These are phyloP conservation scores for Vanessa tameamea DNA, from an alignment of 1,140 invertebrate genomes.

Conservation along the genomic window DNA sequence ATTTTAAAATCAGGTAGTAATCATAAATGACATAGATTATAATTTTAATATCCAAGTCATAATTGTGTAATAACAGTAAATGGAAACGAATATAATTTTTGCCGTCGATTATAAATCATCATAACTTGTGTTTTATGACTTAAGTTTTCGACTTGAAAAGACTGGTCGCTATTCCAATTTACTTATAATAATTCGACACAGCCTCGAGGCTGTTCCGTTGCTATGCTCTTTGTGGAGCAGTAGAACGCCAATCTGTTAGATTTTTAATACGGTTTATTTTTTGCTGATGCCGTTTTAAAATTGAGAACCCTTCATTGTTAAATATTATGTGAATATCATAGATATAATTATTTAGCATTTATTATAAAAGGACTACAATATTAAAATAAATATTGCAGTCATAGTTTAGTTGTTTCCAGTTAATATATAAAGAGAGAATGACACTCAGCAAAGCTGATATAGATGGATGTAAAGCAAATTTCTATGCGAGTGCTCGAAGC, in stretches of 20 bases:
- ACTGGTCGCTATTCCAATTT: slow-evolving; percentile 43
- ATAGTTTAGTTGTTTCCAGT: too few relatives aligned
- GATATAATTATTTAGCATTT: background rate
- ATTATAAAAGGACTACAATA: too few relatives aligned
- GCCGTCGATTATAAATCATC: slow-evolving; percentile 2
- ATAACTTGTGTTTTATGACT: slow-evolving; percentile 29
- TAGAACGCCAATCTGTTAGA: slow-evolving; percentile 73
- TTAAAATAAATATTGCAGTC: too few relatives aligned
- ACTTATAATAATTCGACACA: slow-evolving; percentile 61
- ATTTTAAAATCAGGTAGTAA: background rate
- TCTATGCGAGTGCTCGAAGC: slow-evolving; percentile 12
- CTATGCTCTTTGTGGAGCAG: slow-evolving; percentile 68
- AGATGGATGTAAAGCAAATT: slow-evolving; percentile 10
- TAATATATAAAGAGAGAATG: too few relatives aligned
- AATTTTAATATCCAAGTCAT: background rate
- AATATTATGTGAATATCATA: background rate
- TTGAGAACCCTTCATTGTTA: slow-evolving; percentile 50
- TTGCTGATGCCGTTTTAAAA: slow-evolving; percentile 56
- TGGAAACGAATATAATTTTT: background rate
- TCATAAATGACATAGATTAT: background rate
- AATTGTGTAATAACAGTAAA: background rate
- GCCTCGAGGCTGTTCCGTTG: slow-evolving; percentile 55
- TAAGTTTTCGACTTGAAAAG: slow-evolving; percentile 22
- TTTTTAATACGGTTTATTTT: slow-evolving; percentile 74
- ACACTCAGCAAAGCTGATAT: background rate